Base-by-base conservation (phyloP, 2,888 invertebrate species). In the Pseudococcus longispinus region DNA sequence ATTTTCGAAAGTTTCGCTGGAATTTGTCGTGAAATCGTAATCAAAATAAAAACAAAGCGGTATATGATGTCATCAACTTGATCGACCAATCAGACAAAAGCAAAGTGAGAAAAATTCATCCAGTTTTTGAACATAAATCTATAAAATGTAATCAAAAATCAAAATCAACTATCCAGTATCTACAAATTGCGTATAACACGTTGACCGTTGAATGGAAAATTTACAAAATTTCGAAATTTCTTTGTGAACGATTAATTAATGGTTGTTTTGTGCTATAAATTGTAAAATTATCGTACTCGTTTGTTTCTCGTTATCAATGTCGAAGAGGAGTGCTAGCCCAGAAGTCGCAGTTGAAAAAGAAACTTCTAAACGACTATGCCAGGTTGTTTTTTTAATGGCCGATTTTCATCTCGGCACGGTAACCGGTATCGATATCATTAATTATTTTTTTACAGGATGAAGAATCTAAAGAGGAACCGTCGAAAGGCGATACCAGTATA, bases 401-500 rank as follows among this genome's bases (percentile, higher is more conserved):
- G 5, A 15, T 1, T 70, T 70, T 29, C 32, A 29, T 32, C 32
- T 74, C 26, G 2, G 11, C 8, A 26, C 70, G 23, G 8, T 51
- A 4, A n/a, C 8, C 51, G n/a, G 8, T 60, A 60, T 3, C 3
- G 8, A 74, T 15, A 74, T 77, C 37, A 77, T 9, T 37, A 37
- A 18, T n/a, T 1, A 15, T 18, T 80, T 80, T 80, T 37, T 1
- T 20, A 4, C 42, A 80, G 77, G 77, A 80, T 42, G 42, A 80
- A 42, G n/a, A 80, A 42, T 1, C 15, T 42, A 9, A 42, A 9
- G 20, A 42, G 20, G 77, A 42, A 42, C 2, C 77, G 8, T 37
- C 77, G 20, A 80, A 80, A 80, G 26, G 77, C 13, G 80, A 86
- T 13, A 29, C 51, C n/a, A 80, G 87, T 51, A n/a, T 87, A 42